Conservation (phyloP, 2,797 vertebrate genomes). For the Picus viridis region DNA sequence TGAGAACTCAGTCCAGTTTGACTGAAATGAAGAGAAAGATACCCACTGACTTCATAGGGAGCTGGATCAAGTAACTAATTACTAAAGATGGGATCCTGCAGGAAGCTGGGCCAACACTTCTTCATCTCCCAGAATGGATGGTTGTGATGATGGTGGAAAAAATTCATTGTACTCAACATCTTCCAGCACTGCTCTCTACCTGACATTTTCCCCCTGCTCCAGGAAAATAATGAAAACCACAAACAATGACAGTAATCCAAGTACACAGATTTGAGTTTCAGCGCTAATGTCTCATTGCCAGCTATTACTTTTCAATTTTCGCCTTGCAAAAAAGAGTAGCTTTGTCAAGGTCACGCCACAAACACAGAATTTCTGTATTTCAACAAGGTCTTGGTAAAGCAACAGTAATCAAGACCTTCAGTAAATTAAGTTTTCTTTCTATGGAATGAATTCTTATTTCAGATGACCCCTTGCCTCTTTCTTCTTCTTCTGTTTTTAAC, state of each 20-base stretch:
- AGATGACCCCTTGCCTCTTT: conserved; percentile 4
- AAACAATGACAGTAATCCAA: neutral
- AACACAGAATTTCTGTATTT: conserved; percentile 29
- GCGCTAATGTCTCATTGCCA: neutral
- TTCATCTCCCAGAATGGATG: neutral
- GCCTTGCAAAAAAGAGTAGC: neutral
- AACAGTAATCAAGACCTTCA: conserved; percentile 30
- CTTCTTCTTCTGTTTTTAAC: neutral
- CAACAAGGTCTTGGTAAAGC: conserved; percentile 30
- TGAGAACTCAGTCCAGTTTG: neutral
- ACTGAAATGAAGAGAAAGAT: neutral
- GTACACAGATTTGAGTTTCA: conserved; percentile 3
- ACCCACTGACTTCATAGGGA: neutral
- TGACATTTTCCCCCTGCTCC: neutral
- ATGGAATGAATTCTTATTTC: conserved; percentile 29
- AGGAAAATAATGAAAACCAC: neutral
- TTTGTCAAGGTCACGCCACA: conserved; percentile 51
- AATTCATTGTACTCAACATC: neutral
- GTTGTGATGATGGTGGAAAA: neutral
- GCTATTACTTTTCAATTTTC: conserved; percentile 55
- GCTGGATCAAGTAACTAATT: neutral
- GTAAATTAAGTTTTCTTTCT: conserved; percentile 56
- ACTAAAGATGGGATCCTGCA: neutral
- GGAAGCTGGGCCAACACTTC: neutral
- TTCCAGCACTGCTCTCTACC: neutral